Conservation (phyloP, 2,888 invertebrate genomes). For the Lingula anatina region DNA sequence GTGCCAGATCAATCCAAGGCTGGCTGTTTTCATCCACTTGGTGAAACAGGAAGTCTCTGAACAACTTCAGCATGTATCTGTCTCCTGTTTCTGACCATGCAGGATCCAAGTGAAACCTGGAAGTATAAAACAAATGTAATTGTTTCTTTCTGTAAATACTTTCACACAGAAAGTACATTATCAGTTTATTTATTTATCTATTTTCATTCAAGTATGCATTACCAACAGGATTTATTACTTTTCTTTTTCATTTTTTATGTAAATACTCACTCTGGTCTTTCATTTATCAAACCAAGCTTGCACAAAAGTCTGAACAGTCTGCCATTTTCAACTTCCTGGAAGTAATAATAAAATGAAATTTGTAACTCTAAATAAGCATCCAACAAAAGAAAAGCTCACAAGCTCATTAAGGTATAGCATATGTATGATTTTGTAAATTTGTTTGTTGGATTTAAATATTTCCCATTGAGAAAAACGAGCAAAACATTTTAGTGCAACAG, state of each 20-base stretch:
- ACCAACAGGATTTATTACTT: no score
- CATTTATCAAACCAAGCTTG: constrained; percentile 90
- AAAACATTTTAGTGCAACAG: neutral
- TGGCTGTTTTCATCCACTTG: constrained; percentile 82
- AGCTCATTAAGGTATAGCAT: neutral
- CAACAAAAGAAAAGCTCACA: neutral
- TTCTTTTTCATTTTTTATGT: no score
- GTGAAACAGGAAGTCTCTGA: constrained; percentile 96
- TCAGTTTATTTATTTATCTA: no score
- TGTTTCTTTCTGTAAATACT: neutral
- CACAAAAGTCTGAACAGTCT: constrained; percentile 83
- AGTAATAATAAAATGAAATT: neutral
- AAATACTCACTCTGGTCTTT: constrained; percentile 88
- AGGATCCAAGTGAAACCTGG: constrained; percentile 84
- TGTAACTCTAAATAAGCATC: neutral
- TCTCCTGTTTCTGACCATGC: constrained; percentile 98
- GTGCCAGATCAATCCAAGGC: constrained; percentile 95
- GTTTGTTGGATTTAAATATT: neutral
- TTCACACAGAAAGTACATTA: neutral
- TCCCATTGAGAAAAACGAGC: neutral
- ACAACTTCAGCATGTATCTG: constrained; percentile 95
- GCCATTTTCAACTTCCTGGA: constrained; percentile 85
- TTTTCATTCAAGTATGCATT: no score
- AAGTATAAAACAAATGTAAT: constrained; percentile 14
- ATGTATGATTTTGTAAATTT: no score